phyloP scores from a whole-genome alignment of 2,888 invertebrate genomes.

The Corbicula japonica region DNA sequence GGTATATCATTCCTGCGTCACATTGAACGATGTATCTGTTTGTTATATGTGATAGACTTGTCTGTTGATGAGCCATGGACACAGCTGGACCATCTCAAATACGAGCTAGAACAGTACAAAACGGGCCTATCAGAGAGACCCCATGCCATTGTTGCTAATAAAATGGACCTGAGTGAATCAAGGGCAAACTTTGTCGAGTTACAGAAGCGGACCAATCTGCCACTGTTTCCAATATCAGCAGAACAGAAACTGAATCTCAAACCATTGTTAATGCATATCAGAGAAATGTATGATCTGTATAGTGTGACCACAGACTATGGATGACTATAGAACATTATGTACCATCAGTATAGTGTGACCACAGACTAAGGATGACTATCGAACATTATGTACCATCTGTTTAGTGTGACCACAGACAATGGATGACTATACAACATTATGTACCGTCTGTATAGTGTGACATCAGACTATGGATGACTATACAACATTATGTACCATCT shows the following conservation, averaged over 20 bases:
- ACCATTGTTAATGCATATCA: conserved; percentile 88
- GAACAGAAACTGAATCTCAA: conserved; percentile 75
- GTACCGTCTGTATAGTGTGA: too few species aligned
- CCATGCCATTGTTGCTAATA: conserved; percentile 94
- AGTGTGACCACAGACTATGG: conserved; percentile 10
- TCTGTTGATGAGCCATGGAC: conserved; percentile 90
- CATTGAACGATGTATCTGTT: conserved; percentile 94
- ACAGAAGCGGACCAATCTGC: conserved; percentile 66
- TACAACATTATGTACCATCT: too few species aligned
- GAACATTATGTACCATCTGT: too few species aligned
- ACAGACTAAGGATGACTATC: too few species aligned
- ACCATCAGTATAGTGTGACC: too few species aligned
- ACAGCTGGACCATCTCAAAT: conserved; percentile 90
- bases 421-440: too few species aligned
- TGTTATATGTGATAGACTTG: conserved; percentile 94
- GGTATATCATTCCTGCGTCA: conserved; percentile 95
- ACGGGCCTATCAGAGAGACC: conserved; percentile 90
- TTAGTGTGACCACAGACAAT: too few species aligned
- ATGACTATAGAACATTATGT: neutral
- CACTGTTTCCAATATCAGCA: conserved; percentile 82
- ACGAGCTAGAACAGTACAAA: conserved; percentile 92
- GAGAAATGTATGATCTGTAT: conserved; percentile 90
- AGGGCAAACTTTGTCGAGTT: conserved; percentile 72
- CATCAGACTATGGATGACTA: too few species aligned
- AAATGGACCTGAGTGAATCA: conserved; percentile 92